phyloP scores from a whole-genome alignment of 2,797 vertebrate species.

The Melanotaenia parkinsoni region DNA sequence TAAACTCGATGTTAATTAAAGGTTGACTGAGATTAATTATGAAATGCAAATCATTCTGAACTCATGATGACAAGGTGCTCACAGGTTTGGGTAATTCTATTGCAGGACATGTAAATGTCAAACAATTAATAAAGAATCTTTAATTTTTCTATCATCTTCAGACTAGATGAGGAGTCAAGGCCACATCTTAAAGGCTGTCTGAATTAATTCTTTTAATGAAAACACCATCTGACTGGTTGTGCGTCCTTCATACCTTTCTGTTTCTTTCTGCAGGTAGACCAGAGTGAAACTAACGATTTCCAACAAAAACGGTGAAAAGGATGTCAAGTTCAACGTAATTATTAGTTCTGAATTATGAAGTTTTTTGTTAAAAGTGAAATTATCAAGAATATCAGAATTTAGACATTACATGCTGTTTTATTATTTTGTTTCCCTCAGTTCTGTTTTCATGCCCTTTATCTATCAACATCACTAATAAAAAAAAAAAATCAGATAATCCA shows the following conservation, averaged over 20 bases:
- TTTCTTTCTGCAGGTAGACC: background rate
- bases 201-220: constrained; percentile 5
- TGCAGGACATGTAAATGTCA: constrained; percentile 48
- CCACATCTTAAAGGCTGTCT: background rate
- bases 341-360: no score
- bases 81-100: constrained; percentile 45
- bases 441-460: no score
- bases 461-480: no score
- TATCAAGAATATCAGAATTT: background rate
- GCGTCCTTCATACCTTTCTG: background rate
- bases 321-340: background rate
- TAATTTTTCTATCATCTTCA: background rate
- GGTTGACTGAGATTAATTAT: constrained; percentile 73
- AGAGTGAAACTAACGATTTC: no score
- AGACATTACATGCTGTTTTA: background rate
- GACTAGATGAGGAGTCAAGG: background rate
- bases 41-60: constrained; percentile 69
- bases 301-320: background rate
- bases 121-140: constrained; percentile 36
- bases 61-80: constrained; percentile 27
- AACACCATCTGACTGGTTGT: background rate
- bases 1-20: constrained; percentile 65
- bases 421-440: background rate
- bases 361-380: no score
- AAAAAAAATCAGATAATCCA: no score